Evolutionary conservation across 2,113 vertebrate genomes (phyloP).

Genomic region (Falco punctatus): DNA sequence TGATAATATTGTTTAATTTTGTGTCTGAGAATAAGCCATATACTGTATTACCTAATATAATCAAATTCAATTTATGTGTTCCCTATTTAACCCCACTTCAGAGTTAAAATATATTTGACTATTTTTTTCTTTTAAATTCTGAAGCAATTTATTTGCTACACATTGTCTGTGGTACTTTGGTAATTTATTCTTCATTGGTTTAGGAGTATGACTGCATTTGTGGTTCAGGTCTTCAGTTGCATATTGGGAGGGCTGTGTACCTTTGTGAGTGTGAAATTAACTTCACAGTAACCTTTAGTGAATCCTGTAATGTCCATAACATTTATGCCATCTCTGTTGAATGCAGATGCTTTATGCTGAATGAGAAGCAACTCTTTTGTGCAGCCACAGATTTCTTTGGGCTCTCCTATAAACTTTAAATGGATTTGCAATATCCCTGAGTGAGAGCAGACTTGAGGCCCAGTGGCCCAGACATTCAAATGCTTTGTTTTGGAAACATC

Average conservation of each 20-base stretch:
- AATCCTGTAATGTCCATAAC: neutral
- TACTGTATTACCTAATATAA: neutral
- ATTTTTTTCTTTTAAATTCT: neutral
- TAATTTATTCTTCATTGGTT: neutral
- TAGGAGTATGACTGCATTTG: neutral
- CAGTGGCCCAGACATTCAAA: neutral
- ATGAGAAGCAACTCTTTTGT: neutral
- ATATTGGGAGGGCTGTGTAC: neutral
- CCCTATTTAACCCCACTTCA: neutral
- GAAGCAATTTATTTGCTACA: neutral
- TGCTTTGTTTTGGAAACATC: neutral
- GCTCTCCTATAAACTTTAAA: neutral
- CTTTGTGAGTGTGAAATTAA: neutral
- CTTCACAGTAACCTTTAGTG: neutral
- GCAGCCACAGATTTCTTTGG: neutral
- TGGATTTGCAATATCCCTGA: neutral
- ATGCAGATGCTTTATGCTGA: neutral
- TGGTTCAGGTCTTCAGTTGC: neutral
- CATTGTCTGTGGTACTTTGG: neutral
- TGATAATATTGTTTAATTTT: neutral
- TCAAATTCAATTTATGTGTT: neutral
- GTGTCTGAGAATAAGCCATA: neutral
- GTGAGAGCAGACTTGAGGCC: neutral
- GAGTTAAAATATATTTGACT: neutral
- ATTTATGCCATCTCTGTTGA: neutral